phyloP scores from a whole-genome alignment of 2,113 vertebrate genomes.

The Peromyscus polionotus region DNA sequence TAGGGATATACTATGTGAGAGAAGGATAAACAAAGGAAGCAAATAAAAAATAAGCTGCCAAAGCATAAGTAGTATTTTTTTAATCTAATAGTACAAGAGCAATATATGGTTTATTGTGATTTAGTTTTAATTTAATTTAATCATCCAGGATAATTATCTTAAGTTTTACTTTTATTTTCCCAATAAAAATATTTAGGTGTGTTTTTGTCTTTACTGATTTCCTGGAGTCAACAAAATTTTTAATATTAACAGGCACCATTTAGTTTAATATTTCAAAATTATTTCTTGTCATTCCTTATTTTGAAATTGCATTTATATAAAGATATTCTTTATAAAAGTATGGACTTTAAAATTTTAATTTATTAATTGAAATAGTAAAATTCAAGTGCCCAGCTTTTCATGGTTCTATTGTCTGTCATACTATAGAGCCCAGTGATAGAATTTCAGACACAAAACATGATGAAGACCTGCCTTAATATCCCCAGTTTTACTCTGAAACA shows the following conservation, averaged over 20 bases:
- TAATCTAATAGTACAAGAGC: not conserved
- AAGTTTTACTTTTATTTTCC: not conserved
- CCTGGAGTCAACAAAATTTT: not conserved
- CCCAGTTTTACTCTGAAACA: not conserved
- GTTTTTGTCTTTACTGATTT: not conserved
- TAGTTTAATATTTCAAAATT: not conserved
- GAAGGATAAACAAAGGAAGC: not conserved
- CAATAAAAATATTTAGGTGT: not conserved
- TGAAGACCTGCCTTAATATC: not conserved
- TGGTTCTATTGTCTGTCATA: not conserved
- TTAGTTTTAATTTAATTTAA: not conserved
- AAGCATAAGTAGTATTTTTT: not conserved
- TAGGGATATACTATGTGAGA: not conserved
- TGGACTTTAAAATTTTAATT: not conserved
- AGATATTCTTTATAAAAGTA: not conserved
- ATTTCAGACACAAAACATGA: not conserved
- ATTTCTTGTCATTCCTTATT: not conserved
- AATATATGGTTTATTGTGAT: not conserved
- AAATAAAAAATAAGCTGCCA: not conserved
- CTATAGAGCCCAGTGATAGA: not conserved
- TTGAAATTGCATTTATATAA: not conserved
- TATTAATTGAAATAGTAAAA: not conserved
- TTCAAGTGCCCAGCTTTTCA: not conserved
- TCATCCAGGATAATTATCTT: not conserved
- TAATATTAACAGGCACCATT: not conserved